These are phyloP conservation scores for Naso thynnoides DNA, from an alignment of 2,797 vertebrate genomes.

Conservation along the genomic window DNA sequence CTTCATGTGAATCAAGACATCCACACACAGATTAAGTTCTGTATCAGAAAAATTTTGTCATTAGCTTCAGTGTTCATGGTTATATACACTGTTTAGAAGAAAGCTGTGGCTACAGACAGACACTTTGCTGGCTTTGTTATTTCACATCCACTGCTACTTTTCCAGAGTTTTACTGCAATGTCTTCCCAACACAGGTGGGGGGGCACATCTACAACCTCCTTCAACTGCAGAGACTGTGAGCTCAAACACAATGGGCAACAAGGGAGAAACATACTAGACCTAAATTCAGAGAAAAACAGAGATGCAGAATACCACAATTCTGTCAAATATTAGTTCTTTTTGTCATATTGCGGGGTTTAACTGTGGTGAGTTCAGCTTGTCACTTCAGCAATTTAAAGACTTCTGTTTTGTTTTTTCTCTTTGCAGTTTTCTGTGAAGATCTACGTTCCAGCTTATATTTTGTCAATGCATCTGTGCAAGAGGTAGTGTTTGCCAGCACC, in stretches of 20 bases:
- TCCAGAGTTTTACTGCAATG: constrained; percentile 53
- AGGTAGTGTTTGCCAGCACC: constrained; percentile 99
- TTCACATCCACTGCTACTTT: constrained; percentile 46
- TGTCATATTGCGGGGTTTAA: constrained; percentile 3
- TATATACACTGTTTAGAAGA: constrained; percentile 1
- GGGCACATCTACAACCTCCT: constrained; percentile 26
- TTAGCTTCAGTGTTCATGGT: background rate
- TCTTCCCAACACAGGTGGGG: too few relatives aligned
- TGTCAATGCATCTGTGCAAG: constrained; percentile 99
- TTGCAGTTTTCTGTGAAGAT: constrained; percentile 97
- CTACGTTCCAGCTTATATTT: constrained; percentile 99
- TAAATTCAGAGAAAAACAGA: constrained; percentile 17
- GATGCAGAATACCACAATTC: constrained; percentile 9
- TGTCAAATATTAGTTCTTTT: background rate
- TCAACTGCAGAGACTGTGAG: constrained; percentile 59
- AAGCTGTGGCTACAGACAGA: constrained; percentile 8
- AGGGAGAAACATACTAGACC: constrained; percentile 37
- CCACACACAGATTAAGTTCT: too few relatives aligned
- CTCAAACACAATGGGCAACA: constrained; percentile 51
- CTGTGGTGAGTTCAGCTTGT: background rate
- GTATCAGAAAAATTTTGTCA: background rate
- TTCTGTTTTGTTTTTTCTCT: constrained; percentile 58
- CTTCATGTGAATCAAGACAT: background rate
- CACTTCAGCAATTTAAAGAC: constrained; percentile 8
- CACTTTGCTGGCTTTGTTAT: constrained; percentile 39